phyloP scores from a whole-genome alignment of 2,888 invertebrate species.

The Melipona bicolor region DNA sequence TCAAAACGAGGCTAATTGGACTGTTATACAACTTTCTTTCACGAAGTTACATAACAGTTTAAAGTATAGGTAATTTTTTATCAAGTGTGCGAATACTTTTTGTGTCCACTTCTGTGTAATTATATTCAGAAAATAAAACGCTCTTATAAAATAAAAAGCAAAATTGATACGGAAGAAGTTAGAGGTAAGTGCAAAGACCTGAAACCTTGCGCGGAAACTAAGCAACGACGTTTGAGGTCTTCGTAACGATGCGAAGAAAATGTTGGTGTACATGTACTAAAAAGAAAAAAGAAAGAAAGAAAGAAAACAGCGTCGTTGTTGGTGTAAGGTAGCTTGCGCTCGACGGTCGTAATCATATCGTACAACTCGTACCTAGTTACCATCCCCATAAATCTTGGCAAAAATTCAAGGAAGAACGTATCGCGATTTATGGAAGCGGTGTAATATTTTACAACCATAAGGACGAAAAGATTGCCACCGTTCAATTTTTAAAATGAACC shows the following conservation, averaged over 20 bases:
- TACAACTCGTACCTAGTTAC: constrained; percentile 40
- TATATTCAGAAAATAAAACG: neutral
- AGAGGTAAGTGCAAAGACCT: neutral
- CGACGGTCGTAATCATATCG: constrained; percentile 44
- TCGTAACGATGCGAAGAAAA: constrained; percentile 2
- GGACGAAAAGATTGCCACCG: constrained; percentile 17
- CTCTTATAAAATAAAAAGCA: neutral
- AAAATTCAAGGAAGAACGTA: constrained; percentile 51
- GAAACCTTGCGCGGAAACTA: neutral
- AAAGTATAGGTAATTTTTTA: too few species aligned
- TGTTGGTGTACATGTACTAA: too few species aligned
- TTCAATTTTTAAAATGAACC: neutral
- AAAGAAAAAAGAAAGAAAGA: neutral
- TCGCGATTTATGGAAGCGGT: constrained; percentile 45
- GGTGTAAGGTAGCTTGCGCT: neutral
- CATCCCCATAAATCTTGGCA: constrained; percentile 45
- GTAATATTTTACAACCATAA: constrained; percentile 21
- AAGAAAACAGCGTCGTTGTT: neutral
- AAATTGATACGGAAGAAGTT: neutral
- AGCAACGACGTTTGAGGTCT: neutral
- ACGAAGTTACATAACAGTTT: too few species aligned
- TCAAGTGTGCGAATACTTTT: too few species aligned
- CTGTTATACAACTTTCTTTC: too few species aligned
- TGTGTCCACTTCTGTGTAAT: neutral
- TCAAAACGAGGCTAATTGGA: too few species aligned